Evolutionary conservation across 2,113 vertebrate genomes (phyloP).

Genomic region (Etia nguti): DNA sequence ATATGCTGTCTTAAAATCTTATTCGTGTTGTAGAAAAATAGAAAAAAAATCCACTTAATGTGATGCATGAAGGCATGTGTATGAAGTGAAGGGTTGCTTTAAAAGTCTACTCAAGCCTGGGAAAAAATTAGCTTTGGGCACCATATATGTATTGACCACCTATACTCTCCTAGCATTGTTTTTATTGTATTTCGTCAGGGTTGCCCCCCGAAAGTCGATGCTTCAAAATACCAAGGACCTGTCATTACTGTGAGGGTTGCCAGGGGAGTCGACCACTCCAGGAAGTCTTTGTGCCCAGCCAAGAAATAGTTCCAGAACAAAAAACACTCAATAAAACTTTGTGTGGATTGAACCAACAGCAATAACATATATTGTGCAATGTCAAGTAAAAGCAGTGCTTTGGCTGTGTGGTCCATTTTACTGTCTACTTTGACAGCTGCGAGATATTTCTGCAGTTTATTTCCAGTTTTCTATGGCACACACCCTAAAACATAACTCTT

Average conservation of each 20-base stretch:
- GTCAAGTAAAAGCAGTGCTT: background rate
- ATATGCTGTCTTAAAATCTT: background rate
- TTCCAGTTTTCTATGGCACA: background rate
- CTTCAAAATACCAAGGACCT: background rate
- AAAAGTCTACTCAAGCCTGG: background rate
- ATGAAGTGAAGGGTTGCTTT: background rate
- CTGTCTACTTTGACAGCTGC: background rate
- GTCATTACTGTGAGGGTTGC: background rate
- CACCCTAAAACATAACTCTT: background rate
- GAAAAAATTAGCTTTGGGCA: background rate
- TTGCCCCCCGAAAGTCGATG: background rate
- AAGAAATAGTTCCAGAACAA: background rate
- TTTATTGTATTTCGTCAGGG: background rate
- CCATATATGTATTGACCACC: background rate
- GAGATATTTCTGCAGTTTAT: background rate
- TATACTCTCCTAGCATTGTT: background rate
- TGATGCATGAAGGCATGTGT: background rate
- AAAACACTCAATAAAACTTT: background rate
- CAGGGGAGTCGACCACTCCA: background rate
- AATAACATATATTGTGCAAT: background rate
- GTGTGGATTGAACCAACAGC: background rate
- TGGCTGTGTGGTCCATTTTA: background rate
- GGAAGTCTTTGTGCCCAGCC: background rate
- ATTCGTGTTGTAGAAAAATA: background rate
- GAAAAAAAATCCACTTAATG: background rate